Evolutionary conservation across 30 jellyfish, hydroid and myxozoan genomes (phyloP).

Genomic region (Turritopsis rubra): DNA sequence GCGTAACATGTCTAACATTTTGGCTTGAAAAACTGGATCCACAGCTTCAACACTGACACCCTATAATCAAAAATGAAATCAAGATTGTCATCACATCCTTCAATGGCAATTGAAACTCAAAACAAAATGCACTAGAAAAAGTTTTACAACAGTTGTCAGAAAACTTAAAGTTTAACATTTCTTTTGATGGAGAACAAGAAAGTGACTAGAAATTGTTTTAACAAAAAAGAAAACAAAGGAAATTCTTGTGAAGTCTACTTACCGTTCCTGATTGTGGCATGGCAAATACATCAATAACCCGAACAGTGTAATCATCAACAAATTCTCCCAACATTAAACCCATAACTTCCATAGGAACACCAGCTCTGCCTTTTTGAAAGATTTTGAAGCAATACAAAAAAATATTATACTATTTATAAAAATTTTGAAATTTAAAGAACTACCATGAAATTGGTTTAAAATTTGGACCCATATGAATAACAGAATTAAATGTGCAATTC

Average conservation of each 20-base stretch:
- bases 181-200: too few relatives aligned
- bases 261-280: conserved; percentile 99
- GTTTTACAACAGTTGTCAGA: too few relatives aligned
- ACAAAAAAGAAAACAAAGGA: too few relatives aligned
- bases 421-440: not conserved
- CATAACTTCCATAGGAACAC: conserved; percentile 99
- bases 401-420: too few relatives aligned
- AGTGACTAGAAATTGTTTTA: too few relatives aligned
- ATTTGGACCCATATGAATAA: not conserved
- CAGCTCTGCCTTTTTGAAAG: conserved; percentile 80
- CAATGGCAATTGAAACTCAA: too few relatives aligned
- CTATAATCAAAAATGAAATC: conserved; percentile 29
- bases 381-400: not conserved
- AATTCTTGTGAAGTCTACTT: too few relatives aligned
- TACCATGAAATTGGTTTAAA: not conserved
- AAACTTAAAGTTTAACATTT: too few relatives aligned
- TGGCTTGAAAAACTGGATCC: conserved; percentile 99
- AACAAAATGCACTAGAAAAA: too few relatives aligned
- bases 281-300: conserved; percentile 98
- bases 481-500: too few relatives aligned
- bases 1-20: conserved; percentile 93
- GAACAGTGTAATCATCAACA: conserved; percentile 98
- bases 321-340: conserved; percentile 99
- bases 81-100: not conserved
- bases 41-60: conserved; percentile 99